Evolutionary conservation across 1,140 invertebrate species (phyloP).

Genomic region (Lasioglossum albipes): DNA sequence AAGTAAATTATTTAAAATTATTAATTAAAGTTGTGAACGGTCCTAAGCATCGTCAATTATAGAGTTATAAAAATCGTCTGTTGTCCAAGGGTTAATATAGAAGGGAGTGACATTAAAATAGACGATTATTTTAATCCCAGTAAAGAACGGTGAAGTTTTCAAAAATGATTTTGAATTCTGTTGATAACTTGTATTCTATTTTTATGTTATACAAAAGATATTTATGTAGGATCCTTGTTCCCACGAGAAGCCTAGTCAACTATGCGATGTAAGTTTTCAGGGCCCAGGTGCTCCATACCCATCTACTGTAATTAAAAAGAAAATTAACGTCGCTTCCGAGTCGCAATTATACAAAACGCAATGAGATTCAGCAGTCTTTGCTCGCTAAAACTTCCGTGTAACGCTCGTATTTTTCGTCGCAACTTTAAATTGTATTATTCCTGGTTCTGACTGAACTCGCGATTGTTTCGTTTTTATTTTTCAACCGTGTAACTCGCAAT

Average conservation of each 20-base stretch:
- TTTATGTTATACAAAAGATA: no score
- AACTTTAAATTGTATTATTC: slow-evolving; percentile 19
- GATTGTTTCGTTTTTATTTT: not conserved
- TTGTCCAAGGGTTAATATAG: no score
- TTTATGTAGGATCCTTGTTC: no score
- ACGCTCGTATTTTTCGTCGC: slow-evolving; percentile 16
- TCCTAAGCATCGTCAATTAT: no score
- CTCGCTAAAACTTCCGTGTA: not conserved
- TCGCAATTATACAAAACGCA: not conserved
- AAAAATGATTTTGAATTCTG: no score
- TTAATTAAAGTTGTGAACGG: no score
- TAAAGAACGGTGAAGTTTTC: no score
- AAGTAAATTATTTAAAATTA: no score
- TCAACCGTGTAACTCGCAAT: not conserved
- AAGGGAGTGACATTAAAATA: no score
- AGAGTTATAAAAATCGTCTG: no score
- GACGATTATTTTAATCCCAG: no score
- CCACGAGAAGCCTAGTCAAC: not conserved
- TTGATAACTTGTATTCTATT: no score
- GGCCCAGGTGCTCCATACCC: not conserved
- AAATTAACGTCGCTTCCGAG: not conserved
- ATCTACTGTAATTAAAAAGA: not conserved
- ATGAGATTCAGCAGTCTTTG: not conserved
- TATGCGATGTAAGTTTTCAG: not conserved
- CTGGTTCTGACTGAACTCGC: not conserved